phyloP scores from a whole-genome alignment of 2,888 invertebrate genomes.

The Bhutanitis thaidina region DNA sequence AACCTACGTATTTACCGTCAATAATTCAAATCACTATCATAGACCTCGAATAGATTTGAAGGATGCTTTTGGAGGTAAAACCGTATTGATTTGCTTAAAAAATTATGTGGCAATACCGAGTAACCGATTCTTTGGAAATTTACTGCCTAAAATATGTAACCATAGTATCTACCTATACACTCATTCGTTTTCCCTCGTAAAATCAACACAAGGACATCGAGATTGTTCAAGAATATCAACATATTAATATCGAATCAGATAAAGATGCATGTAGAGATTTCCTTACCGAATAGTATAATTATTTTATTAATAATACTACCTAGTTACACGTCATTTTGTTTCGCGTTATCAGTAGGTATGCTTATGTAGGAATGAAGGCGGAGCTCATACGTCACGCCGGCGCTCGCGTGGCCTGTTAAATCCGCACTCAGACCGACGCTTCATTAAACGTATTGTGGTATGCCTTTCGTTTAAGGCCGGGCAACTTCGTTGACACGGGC shows the following conservation, averaged over 20 bases:
- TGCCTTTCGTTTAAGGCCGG: constrained; percentile 19
- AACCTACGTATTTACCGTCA: not conserved
- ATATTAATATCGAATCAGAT: not conserved
- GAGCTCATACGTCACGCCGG: constrained; percentile 45
- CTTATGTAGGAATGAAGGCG: constrained; percentile 39
- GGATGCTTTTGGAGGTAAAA: no score
- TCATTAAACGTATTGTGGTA: constrained; percentile 26
- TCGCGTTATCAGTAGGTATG: constrained; percentile 2
- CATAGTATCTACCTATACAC: not conserved
- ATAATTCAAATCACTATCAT: not conserved
- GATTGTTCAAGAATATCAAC: not conserved
- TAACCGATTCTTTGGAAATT: not conserved
- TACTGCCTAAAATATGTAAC: not conserved
- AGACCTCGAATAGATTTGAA: not conserved
- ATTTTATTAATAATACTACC: not conserved
- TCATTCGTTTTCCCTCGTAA: not conserved
- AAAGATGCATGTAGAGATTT: not conserved
- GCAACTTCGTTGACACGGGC: not conserved
- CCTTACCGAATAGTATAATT: not conserved
- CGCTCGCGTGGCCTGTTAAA: constrained; percentile 26
- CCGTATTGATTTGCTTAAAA: no score
- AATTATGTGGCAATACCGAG: no score
- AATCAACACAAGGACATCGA: constrained; percentile 9
- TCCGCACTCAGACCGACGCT: constrained; percentile 23
- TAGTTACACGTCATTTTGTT: constrained; percentile 1